These are phyloP conservation scores for Porites evermanni DNA, from an alignment of 92 coral and sea anemone genomes.

Conservation along the genomic window DNA sequence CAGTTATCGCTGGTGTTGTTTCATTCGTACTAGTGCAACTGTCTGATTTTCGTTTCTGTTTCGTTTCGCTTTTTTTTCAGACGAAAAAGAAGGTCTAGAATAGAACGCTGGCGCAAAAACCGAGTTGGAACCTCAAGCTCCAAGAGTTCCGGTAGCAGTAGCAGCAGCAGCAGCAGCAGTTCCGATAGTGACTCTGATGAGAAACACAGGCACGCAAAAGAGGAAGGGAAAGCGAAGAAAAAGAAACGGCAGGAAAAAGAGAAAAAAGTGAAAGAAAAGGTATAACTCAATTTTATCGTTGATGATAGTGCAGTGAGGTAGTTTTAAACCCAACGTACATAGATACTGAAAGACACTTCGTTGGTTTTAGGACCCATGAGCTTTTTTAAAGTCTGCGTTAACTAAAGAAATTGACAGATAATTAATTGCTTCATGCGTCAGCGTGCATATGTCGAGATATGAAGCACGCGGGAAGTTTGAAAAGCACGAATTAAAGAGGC, in stretches of 20 bases:
- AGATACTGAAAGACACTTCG: too few species aligned
- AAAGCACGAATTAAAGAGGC: too few species aligned
- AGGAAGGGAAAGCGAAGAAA: conserved; percentile 39
- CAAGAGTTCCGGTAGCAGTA: conserved; percentile 29
- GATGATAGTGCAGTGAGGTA: too few species aligned
- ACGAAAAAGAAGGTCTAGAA: conserved; percentile 64
- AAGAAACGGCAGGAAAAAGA: conserved; percentile 34
- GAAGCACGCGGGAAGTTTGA: too few species aligned
- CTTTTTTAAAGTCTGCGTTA: too few species aligned
- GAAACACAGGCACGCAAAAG: conserved; percentile 45
- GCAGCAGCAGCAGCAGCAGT: conserved; percentile 25
- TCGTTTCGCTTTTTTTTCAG: conserved; percentile 10
- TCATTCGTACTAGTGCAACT: neutral
- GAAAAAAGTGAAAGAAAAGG: conserved; percentile 33
- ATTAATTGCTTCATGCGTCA: too few species aligned
- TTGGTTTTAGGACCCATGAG: too few species aligned
- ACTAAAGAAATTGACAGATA: too few species aligned
- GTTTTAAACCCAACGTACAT: too few species aligned
- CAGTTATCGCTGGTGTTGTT: too few species aligned
- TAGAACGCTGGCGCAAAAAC: conserved; percentile 87
- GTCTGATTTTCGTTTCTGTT: neutral
- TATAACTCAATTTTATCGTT: neutral
- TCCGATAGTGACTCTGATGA: conserved; percentile 24
- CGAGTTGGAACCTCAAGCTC: conserved; percentile 80
- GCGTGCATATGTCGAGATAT: too few species aligned